phyloP scores from a whole-genome alignment of 2,113 vertebrate species.

The Smithornis capensis region DNA sequence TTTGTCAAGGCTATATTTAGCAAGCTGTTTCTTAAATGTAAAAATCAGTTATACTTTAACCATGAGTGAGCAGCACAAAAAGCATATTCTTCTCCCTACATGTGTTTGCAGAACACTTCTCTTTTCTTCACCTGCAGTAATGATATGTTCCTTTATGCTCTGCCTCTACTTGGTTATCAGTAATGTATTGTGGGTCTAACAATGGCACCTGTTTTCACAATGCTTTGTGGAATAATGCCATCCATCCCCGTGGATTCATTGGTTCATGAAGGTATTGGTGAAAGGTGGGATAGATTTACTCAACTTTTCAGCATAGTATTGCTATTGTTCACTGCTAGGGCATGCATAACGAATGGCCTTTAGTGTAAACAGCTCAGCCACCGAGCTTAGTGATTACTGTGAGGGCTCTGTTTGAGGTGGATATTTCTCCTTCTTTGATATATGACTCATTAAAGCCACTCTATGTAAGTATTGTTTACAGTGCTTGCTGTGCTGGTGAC shows the following conservation, averaged over 20 bases:
- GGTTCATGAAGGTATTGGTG: slow-evolving; percentile 29
- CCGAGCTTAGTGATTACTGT: neutral
- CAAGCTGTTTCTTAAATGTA: neutral
- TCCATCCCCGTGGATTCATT: slow-evolving; percentile 31
- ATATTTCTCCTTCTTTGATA: slow-evolving; percentile 55
- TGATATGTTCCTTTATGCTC: neutral
- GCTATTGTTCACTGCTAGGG: slow-evolving; percentile 44
- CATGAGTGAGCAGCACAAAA: slow-evolving; percentile 7
- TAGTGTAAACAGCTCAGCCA: slow-evolving; percentile 50
- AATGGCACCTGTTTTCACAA: slow-evolving; percentile 36
- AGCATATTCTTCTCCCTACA: neutral
- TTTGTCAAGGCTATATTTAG: slow-evolving; percentile 27
- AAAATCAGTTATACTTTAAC: slow-evolving; percentile 56
- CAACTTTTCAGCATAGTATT: slow-evolving; percentile 60
- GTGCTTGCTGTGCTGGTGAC: slow-evolving; percentile 19
- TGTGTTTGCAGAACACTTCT: slow-evolving; percentile 53
- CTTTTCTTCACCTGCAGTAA: slow-evolving; percentile 26
- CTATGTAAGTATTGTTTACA: slow-evolving; percentile 34
- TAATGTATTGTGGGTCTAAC: slow-evolving; percentile 26
- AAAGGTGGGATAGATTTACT: slow-evolving; percentile 66
- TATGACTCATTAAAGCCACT: slow-evolving; percentile 54
- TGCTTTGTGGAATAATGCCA: slow-evolving; percentile 45
- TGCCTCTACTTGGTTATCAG: slow-evolving; percentile 41
- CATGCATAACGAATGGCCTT: slow-evolving; percentile 34
- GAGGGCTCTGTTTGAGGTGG: slow-evolving; percentile 41